Evolutionary conservation across 2,113 vertebrate species (phyloP).

Genomic region (Nannobrachium achirus): DNA sequence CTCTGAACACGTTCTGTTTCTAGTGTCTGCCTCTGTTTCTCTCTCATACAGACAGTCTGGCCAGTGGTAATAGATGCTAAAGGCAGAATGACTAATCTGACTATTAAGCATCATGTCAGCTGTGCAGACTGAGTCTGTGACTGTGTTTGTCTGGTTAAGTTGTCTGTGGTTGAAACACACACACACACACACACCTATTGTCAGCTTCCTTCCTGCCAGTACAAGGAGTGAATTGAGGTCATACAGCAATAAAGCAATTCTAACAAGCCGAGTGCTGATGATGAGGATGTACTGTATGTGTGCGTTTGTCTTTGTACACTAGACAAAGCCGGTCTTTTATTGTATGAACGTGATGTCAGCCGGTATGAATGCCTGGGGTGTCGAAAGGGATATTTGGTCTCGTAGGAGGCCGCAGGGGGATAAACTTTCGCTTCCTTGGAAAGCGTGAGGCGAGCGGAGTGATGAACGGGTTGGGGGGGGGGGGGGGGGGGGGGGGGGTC

Average conservation of each 20-base stretch:
- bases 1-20: too few species aligned
- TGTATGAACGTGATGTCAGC: conserved; percentile 21
- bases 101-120: not conserved
- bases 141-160: not conserved
- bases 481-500: not conserved
- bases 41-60: not conserved
- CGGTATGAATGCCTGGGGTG: conserved; percentile 30
- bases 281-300: not conserved
- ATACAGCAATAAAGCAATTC: conserved; percentile 5
- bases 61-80: not conserved
- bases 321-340: conserved; percentile 7
- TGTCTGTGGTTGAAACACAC: not conserved
- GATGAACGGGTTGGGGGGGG: too few species aligned
- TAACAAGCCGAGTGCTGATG: not conserved
- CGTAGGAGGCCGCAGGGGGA: too few species aligned
- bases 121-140: not conserved
- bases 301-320: not conserved
- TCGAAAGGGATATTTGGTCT: conserved; percentile 30
- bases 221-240: conserved; percentile 19
- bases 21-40: not conserved
- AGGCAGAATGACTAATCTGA: too few species aligned
- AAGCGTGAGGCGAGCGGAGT: too few species aligned
- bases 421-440: too few species aligned
- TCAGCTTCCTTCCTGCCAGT: conserved; percentile 13
- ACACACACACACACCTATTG: conserved; percentile 6